Base-by-base conservation (phyloP, 1,140 invertebrate species). In the Monochamus saltuarius region DNA sequence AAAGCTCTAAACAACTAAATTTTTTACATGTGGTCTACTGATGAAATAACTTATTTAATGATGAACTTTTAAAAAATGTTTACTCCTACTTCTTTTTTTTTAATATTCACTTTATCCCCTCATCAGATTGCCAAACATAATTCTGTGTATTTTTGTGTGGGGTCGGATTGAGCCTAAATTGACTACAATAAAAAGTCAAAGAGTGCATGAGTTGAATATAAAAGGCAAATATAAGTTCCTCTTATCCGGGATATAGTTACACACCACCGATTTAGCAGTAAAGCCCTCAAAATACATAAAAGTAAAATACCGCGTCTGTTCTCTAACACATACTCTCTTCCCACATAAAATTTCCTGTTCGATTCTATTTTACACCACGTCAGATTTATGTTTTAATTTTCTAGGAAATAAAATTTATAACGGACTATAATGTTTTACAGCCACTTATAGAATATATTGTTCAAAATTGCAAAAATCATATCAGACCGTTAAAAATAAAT, bases 241-340 rank as follows among this genome's bases (percentile, higher is more conserved):
- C 51, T 46, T 47, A 49, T 55, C 45, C 29, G 40, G 52, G 56
- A 46, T 64, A 59, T 17, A 43, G 57, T 64, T 54, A 62, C 64
- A 62, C 58, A 58, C 58, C 64, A 56, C 55, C 59, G 61, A 66
- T 66, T 64, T 66, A 64, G 42, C 51, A 35, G 56, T 64, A 60
- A 66, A 61, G 43, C 67, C 66, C 64, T 58, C 60, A 59, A 52
- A 66, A 61, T 63, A 61, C 63, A 66, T 65, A 68, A 65, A 65
- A 66, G 51, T 49, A 45, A 62, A 65, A 61, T 61, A 59, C 60
- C 47, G 57, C 55, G 56, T 62, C 55, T 62, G 56, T 46, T 56
- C 53, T 42, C 38, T 36, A 35, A 52, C 36, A 19, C 7, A 35
- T 13, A 36, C 35, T 36, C 17, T 52, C 19, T 11, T 19, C 13